Evolutionary conservation across 1,140 invertebrate genomes (phyloP), one percentile per base, ranked within the genome.

Genomic region (Cydia amplana): DNA sequence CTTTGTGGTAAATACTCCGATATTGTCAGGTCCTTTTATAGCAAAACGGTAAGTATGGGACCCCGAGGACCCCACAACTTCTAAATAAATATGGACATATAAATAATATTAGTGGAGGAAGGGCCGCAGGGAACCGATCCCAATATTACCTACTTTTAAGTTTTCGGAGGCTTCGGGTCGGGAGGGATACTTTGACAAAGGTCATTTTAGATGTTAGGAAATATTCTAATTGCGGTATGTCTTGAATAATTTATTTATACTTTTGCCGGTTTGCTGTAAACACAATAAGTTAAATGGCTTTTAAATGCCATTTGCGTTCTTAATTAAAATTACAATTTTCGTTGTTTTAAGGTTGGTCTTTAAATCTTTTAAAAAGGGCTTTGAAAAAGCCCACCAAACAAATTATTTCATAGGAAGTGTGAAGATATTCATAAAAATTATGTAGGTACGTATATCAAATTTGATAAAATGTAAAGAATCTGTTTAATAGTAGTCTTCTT

Each of bases 61-160:
- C 65, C 65, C 65, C 32, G 65, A 70, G 65, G 65, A 70, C 16
- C 36, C 32, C 4, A 70, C 65, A 70, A 70, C 65, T 70, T 70
- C 28, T 36, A 70, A 36, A 70, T 70, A 70, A 70, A 70, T 70
- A 70, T 70, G 65, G 65, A 43, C 65, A 36, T 70, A 70, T 70
- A 70, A 70, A 70, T 70, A 70, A 70, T 70, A 70, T 70, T 70
- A 70, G 65, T 36, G 65, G 65, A n/a, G 36, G 65, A n/a, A n/a
- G 23, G 36, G 65, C 65, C 65, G 28, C n/a, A 9, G 65, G 65
- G 65, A 70, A 18, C 65, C 16, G 65, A 70, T 70, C 65, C 65
- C 28, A 18, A 70, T 70, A 67, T 67, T 67, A 36, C 65, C 36
- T 32, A 67, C 64, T 70, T 70, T 70, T 18, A n/a, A 70, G 65